Conservation (phyloP, 2,113 vertebrate species). For the Marcusenius ussheri region DNA sequence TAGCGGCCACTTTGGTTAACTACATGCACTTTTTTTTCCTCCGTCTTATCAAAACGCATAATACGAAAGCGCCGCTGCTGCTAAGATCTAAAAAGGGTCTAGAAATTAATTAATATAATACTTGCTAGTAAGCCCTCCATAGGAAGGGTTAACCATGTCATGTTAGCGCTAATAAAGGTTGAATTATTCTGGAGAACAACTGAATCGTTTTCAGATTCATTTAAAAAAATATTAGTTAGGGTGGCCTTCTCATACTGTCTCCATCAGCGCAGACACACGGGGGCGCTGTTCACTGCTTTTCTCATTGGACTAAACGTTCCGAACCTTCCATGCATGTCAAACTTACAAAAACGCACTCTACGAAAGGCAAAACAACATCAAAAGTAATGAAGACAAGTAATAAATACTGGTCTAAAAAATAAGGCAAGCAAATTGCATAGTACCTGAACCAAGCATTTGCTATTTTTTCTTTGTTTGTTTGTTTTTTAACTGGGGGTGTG, state of each 20-base stretch:
- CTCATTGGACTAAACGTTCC: conserved; percentile 26
- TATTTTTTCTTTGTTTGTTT: background rate
- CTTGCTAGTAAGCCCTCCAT: background rate
- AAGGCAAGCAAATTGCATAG: conserved; percentile 66
- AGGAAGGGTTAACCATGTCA: background rate
- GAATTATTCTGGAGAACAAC: background rate
- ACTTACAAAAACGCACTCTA: conserved; percentile 25
- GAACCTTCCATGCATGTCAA: conserved; percentile 15
- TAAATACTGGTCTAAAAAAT: conserved; percentile 47
- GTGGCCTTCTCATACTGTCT: conserved; percentile 9
- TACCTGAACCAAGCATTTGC: conserved; percentile 53
- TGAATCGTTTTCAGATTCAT: background rate
- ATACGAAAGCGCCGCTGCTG: background rate
- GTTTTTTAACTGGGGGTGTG: conserved; percentile 46
- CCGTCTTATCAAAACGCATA: background rate
- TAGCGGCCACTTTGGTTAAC: background rate
- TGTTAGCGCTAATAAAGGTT: background rate
- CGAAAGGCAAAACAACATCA: conserved; percentile 40
- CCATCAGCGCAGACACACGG: background rate
- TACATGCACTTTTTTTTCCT: background rate
- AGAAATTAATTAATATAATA: background rate
- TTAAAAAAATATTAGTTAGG: background rate
- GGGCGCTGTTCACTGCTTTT: conserved; percentile 39
- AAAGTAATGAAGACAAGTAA: conserved; percentile 33
- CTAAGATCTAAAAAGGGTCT: background rate